A percentile compares a stretch with the other conserved stretches of the same genome.
Evolutionary conservation across 2,888 invertebrate genomes (phyloP).

Genomic region (Tridacna gigas): DNA sequence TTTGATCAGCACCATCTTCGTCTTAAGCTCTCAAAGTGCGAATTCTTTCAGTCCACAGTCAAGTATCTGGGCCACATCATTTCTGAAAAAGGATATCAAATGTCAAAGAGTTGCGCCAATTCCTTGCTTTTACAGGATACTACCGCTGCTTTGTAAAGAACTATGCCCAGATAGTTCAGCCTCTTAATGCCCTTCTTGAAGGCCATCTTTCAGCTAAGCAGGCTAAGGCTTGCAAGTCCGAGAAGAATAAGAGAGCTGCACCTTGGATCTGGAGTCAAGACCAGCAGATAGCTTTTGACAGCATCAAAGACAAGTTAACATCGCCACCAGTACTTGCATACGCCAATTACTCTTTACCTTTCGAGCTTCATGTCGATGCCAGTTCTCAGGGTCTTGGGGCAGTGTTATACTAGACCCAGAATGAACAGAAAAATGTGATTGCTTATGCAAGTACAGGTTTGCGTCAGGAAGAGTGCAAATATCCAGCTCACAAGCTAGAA

Average conservation of each 20-base stretch:
- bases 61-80: neutral
- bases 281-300: neutral
- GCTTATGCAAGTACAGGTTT: neutral
- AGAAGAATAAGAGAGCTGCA: neutral
- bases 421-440: neutral
- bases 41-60: neutral
- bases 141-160: neutral
- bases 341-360: neutral
- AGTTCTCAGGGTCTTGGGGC: neutral
- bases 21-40: neutral
- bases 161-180: neutral
- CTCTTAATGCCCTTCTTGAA: neutral
- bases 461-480: neutral
- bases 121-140: neutral
- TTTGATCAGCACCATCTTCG: neutral
- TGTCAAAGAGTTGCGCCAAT: neutral
- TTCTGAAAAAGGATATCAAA: neutral
- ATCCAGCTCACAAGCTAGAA: neutral
- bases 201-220: neutral
- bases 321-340: neutral
- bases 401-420: neutral
- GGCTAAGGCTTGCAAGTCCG: neutral
- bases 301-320: neutral
- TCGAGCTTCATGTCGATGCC: neutral
- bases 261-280: neutral